Conservation (phyloP, 2,113 vertebrate genomes). For the Donacobius atricapilla region DNA sequence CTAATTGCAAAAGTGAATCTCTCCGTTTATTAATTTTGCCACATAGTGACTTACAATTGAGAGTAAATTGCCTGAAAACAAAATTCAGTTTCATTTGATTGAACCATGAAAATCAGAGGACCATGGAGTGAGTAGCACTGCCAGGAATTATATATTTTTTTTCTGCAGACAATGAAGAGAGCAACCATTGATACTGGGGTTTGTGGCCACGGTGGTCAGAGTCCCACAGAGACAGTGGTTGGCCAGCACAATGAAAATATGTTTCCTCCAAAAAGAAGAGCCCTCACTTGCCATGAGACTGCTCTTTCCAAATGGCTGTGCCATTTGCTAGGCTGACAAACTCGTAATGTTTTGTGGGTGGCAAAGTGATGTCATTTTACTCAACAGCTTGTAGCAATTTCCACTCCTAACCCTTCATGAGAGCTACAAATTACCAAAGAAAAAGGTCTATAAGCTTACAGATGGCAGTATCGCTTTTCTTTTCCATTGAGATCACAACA, state of each 20-base stretch:
- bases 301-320: neutral
- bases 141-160: neutral
- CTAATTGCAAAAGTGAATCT: neutral
- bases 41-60: neutral
- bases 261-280: neutral
- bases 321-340: conserved; percentile 50
- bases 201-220: neutral
- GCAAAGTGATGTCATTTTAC: conserved; percentile 70
- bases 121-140: neutral
- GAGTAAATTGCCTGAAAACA: neutral
- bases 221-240: neutral
- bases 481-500: conserved; percentile 68
- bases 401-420: conserved; percentile 54
- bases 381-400: conserved; percentile 71
- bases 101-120: neutral
- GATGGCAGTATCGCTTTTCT: conserved; percentile 56
- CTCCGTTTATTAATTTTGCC: neutral
- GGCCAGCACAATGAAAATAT: neutral
- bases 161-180: neutral
- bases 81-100: neutral
- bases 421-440: conserved; percentile 55
- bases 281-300: neutral
- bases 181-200: neutral
- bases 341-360: conserved; percentile 57
- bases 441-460: conserved; percentile 43